phyloP scores from a whole-genome alignment of 2,888 invertebrate species.

The Muscina levida region DNA sequence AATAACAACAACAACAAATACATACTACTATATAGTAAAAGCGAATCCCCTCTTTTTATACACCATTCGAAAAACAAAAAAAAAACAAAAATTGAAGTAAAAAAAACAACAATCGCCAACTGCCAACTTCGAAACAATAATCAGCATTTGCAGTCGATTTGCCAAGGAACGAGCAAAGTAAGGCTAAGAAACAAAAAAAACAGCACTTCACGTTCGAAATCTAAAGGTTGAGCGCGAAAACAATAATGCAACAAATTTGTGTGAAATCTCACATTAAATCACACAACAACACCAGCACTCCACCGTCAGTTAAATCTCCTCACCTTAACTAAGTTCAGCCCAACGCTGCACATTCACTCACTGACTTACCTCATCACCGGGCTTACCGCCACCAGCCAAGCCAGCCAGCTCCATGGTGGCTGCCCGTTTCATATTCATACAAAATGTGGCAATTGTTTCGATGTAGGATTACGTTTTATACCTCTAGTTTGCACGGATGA shows the following conservation, averaged over 20 bases:
- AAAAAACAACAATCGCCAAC: conserved; percentile 51
- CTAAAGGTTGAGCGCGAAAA: conserved; percentile 66
- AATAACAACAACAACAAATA: conserved; percentile 38
- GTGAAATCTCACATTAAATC: conserved; percentile 67
- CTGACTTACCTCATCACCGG: neutral
- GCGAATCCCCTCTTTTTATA: conserved; percentile 12
- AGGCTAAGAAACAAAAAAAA: conserved; percentile 33
- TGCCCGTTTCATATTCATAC: neutral
- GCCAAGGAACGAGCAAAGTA: conserved; percentile 35
- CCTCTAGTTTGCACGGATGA: no score
- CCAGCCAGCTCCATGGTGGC: conserved; percentile 22
- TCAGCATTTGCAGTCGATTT: conserved; percentile 48
- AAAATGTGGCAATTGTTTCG: conserved; percentile 22
- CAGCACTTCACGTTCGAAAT: conserved; percentile 45
- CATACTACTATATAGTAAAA: neutral
- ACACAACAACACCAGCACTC: conserved; percentile 52
- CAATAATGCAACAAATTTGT: conserved; percentile 68
- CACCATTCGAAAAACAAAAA: neutral
- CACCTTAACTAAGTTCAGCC: conserved; percentile 6
- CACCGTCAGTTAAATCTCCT: neutral
- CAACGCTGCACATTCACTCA: conserved; percentile 9
- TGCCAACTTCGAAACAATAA: conserved; percentile 62
- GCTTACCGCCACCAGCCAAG: no score
- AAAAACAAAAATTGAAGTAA: no score
- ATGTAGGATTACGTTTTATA: conserved; percentile 8